Evolutionary conservation across 2,113 vertebrate genomes (phyloP).

Genomic region (Syrmaticus mikado): DNA sequence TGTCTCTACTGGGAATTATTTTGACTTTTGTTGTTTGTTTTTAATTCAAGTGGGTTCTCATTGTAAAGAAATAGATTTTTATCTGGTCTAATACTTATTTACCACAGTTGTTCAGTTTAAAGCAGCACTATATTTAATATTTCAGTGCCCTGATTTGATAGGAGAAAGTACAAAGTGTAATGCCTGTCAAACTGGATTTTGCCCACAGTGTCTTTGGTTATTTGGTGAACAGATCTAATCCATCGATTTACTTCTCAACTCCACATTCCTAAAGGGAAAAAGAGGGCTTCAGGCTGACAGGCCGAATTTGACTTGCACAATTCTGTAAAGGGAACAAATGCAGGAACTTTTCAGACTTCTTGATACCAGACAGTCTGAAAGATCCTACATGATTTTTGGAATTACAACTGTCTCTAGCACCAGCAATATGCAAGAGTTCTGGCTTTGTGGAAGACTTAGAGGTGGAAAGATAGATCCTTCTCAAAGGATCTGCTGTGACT

Average conservation of each 20-base stretch:
- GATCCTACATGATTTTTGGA: neutral
- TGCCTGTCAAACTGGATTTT: conserved; percentile 20
- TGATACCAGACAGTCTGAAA: neutral
- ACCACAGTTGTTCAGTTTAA: neutral
- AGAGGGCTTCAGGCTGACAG: conserved; percentile 31
- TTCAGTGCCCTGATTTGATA: conserved; percentile 23
- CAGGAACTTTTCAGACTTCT: neutral
- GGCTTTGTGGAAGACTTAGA: neutral
- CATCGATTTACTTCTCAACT: conserved; percentile 56
- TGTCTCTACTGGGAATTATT: conserved; percentile 18
- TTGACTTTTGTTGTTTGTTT: conserved; percentile 14
- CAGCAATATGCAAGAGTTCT: conserved; percentile 23
- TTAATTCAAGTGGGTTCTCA: conserved; percentile 40
- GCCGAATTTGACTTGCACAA: conserved; percentile 19
- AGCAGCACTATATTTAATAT: conserved; percentile 1
- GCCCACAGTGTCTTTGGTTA: conserved; percentile 27
- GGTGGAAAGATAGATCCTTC: neutral
- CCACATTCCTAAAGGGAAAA: conserved; percentile 30
- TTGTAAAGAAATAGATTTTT: conserved; percentile 35
- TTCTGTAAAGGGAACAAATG: conserved; percentile 42
- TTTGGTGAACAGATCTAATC: neutral
- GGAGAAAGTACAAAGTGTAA: neutral
- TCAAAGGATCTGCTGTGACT: neutral
- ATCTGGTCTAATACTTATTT: neutral
- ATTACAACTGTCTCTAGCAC: neutral